Conservation (phyloP, 2,888 invertebrate species). For the Hemistola chrysoprasaria region DNA sequence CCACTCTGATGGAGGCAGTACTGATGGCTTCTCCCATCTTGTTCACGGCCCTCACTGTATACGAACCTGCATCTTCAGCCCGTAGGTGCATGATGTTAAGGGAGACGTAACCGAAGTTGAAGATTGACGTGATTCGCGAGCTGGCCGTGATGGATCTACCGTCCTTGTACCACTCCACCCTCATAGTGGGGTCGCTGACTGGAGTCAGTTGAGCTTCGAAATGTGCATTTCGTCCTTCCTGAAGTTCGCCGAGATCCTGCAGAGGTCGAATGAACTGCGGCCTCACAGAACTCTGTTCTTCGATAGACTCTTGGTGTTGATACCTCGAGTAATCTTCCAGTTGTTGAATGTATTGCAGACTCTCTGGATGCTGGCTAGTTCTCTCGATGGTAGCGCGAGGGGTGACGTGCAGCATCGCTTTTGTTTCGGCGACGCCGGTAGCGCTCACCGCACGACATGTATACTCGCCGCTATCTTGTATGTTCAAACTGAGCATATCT, state of each 20-base stretch:
- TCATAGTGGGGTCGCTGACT: constrained; percentile 96
- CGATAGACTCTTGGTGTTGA: constrained; percentile 91
- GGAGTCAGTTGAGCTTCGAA: constrained; percentile 96
- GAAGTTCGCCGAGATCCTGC: constrained; percentile 92
- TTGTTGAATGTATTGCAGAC: constrained; percentile 94
- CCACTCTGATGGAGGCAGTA: constrained; percentile 89
- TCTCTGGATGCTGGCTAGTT: constrained; percentile 94
- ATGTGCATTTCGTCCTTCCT: constrained; percentile 95
- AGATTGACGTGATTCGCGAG: constrained; percentile 97
- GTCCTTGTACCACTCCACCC: constrained; percentile 97
- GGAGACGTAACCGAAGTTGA: constrained; percentile 99
- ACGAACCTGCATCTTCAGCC: constrained; percentile 98
- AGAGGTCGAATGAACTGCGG: constrained; percentile 95
- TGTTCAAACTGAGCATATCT: constrained; percentile 92
- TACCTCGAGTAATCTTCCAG: constrained; percentile 95
- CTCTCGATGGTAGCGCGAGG: constrained; percentile 93
- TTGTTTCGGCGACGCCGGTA: constrained; percentile 93
- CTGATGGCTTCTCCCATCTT: constrained; percentile 95
- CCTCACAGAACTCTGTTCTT: constrained; percentile 90
- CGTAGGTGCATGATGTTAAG: constrained; percentile 99
- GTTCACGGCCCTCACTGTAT: constrained; percentile 95
- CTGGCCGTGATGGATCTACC: constrained; percentile 97
- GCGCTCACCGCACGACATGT: constrained; percentile 93
- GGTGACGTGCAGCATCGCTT: constrained; percentile 90
- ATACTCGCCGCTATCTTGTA: constrained; percentile 95